Conservation (phyloP, 2,113 vertebrate genomes). For the Amazona guildingii region DNA sequence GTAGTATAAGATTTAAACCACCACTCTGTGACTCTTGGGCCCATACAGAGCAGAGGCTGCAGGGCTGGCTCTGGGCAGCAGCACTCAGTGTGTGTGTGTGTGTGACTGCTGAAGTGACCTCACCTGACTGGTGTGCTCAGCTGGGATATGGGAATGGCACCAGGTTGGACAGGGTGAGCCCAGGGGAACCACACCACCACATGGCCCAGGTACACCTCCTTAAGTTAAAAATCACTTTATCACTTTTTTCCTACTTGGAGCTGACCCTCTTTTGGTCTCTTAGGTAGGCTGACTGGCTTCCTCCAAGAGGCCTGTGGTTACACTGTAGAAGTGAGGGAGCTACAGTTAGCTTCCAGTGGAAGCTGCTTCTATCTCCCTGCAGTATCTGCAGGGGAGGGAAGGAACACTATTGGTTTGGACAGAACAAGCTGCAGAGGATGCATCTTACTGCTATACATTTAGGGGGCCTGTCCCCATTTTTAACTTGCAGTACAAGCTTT, state of each 20-base stretch:
- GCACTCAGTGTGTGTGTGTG: neutral
- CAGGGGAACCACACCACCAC: neutral
- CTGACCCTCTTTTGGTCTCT: neutral
- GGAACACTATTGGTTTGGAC: neutral
- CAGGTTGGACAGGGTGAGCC: neutral
- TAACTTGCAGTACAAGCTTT: neutral
- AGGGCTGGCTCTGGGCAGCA: fast-evolving
- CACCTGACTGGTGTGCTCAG: fast-evolving
- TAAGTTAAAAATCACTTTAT: neutral
- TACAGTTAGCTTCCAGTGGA: conserved; percentile 34
- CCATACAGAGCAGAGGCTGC: neutral
- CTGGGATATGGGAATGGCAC: neutral
- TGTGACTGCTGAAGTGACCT: neutral
- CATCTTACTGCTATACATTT: neutral
- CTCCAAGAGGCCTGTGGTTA: neutral
- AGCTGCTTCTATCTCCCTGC: conserved; percentile 49
- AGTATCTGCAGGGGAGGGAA: conserved; percentile 26
- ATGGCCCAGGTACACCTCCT: neutral
- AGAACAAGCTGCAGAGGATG: conserved; percentile 7
- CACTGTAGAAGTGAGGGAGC: conserved; percentile 2
- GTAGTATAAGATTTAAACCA: too few relatives aligned
- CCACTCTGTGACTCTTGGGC: fast-evolving
- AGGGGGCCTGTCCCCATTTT: neutral
- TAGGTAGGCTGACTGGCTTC: neutral
- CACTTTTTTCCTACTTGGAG: neutral